Percentiles rank a stretch among this genome's conserved stretches.
phyloP scores from a whole-genome alignment of 2,113 vertebrate genomes.

The Lates calcarifer region DNA sequence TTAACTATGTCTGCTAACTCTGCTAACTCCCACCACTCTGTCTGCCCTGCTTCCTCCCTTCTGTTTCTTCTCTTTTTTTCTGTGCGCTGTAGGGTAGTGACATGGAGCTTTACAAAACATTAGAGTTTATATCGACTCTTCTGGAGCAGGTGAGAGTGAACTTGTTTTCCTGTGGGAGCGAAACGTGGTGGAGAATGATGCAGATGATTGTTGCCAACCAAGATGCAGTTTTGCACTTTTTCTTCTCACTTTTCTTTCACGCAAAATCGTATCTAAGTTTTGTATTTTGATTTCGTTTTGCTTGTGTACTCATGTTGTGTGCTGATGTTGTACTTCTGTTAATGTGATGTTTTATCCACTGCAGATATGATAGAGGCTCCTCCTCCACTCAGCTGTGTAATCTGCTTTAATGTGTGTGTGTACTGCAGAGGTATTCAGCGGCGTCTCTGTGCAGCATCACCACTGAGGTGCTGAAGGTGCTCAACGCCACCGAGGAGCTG shows the following conservation, averaged over 20 bases:
- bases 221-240: not conserved
- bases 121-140: slow-evolving; percentile 65
- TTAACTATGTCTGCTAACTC: not conserved
- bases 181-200: not conserved
- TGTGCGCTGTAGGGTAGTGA: slow-evolving; percentile 59
- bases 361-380: too few relatives aligned
- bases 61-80: slow-evolving; percentile 20
- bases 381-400: too few relatives aligned
- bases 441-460: slow-evolving; percentile 96
- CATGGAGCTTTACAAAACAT: slow-evolving; percentile 61
- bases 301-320: too few relatives aligned
- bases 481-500: slow-evolving; percentile 95
- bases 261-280: not conserved
- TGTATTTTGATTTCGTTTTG: too few relatives aligned
- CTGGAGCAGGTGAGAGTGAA: slow-evolving; percentile 71
- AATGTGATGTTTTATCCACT: too few relatives aligned
- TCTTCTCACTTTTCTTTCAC: not conserved
- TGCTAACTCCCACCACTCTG: not conserved
- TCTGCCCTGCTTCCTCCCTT: slow-evolving; percentile 34
- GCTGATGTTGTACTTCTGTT: too few relatives aligned
- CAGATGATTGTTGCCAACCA: not conserved
- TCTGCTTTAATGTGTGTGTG: slow-evolving; percentile 2
- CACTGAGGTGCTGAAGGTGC: slow-evolving; percentile 95
- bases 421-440: slow-evolving; percentile 92
- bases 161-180: not conserved